Evolutionary conservation across 2,113 vertebrate species (phyloP).

Genomic region (Columba livia): DNA sequence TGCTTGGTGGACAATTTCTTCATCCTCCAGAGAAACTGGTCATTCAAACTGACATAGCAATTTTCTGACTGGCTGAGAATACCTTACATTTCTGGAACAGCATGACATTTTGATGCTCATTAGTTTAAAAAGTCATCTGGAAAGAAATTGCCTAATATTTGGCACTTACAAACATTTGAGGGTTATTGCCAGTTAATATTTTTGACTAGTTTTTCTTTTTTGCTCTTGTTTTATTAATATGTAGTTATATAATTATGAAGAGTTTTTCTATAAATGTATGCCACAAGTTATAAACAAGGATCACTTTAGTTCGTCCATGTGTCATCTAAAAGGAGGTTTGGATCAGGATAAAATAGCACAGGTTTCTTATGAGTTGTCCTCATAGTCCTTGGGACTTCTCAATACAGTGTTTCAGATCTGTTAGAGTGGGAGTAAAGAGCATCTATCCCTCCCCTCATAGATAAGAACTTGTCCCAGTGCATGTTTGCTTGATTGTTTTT

Average conservation of each 20-base stretch:
- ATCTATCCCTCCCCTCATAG: neutral
- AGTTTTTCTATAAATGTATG: neutral
- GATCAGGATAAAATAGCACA: neutral
- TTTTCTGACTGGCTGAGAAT: constrained; percentile 36
- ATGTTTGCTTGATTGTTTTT: neutral
- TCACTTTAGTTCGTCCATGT: neutral
- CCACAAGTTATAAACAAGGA: neutral
- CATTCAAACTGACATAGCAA: constrained; percentile 17
- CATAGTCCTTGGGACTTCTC: neutral
- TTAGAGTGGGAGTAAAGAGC: neutral
- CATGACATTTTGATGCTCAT: constrained; percentile 38
- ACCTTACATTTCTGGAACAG: neutral
- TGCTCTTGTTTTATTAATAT: neutral
- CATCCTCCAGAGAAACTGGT: constrained; percentile 13
- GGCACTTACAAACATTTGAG: neutral
- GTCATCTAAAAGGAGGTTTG: neutral
- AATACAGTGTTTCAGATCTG: neutral
- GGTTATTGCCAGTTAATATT: neutral
- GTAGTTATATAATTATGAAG: neutral
- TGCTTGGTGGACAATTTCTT: constrained; percentile 15
- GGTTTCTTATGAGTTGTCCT: neutral
- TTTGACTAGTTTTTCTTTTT: neutral
- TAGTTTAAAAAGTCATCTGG: constrained; percentile 47
- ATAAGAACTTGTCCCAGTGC: neutral
- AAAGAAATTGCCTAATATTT: constrained; percentile 23